Percentiles rank a stretch among this genome's conserved stretches.
phyloP scores from a whole-genome alignment of 1,140 invertebrate genomes.

The Pseudomyrmex gracilis region DNA sequence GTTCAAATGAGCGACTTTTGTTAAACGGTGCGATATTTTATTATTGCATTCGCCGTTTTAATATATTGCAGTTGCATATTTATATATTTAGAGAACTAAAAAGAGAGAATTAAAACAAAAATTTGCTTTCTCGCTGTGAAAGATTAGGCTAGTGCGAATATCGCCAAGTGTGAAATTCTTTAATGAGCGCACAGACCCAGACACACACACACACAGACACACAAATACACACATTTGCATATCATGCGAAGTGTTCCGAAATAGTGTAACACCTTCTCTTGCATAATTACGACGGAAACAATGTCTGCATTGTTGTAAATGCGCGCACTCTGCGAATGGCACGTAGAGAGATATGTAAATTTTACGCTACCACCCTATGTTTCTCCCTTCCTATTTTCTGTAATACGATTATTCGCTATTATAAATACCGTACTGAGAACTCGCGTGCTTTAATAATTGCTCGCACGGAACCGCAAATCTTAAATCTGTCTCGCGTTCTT shows the following conservation, averaged over 20 bases:
- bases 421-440: constrained; percentile 15
- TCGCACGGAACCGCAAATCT: not conserved
- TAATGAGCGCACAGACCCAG: not conserved
- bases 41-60: not conserved
- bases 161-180: not conserved
- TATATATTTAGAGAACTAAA: too few species aligned
- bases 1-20: not conserved
- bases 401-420: constrained; percentile 28
- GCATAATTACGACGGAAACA: constrained; percentile 56
- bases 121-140: too few species aligned
- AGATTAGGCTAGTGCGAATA: too few species aligned
- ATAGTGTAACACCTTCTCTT: constrained; percentile 26
- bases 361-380: constrained; percentile 18
- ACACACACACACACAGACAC: not conserved
- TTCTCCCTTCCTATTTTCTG: not conserved
- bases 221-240: not conserved
- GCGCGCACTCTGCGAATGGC: constrained; percentile 51
- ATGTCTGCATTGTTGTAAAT: constrained; percentile 55
- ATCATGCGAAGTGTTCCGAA: not conserved
- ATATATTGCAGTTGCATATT: not conserved
- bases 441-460: constrained; percentile 24
- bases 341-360: constrained; percentile 50
- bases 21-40: not conserved
- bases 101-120: too few species aligned
- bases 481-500: not conserved